Evolutionary conservation across 2,113 vertebrate species (phyloP).

Genomic region (Pseudorectes ferrugineus): DNA sequence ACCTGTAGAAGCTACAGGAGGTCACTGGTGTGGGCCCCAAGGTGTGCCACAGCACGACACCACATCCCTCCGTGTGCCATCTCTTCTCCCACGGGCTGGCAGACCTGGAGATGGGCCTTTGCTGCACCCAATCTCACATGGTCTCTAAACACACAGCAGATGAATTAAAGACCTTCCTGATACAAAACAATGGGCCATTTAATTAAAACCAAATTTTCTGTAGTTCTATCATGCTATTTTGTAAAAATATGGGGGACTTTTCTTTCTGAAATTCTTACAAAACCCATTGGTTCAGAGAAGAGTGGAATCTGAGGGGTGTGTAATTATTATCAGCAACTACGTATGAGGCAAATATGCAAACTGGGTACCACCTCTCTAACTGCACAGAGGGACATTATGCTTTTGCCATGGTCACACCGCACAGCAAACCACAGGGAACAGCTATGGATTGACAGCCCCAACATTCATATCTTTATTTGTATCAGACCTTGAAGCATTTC

Average conservation of each 20-base stretch:
- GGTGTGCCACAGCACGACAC: background rate
- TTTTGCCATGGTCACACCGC: background rate
- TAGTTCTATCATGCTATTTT: background rate
- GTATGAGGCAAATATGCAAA: background rate
- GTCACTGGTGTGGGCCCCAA: background rate
- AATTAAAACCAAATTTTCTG: constrained; percentile 18
- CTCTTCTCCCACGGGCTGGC: background rate
- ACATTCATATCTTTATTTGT: background rate
- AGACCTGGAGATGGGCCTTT: background rate
- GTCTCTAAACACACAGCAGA: background rate
- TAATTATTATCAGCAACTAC: background rate
- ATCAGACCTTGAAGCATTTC: background rate
- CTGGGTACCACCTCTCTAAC: background rate
- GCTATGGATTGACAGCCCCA: background rate
- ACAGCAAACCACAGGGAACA: background rate
- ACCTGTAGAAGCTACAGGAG: background rate
- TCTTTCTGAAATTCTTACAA: constrained; percentile 6
- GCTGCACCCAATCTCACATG: rapidly evolving
- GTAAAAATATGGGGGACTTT: constrained; percentile 44
- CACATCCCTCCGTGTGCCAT: background rate
- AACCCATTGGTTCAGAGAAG: background rate
- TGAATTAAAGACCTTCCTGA: background rate
- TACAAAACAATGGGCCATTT: background rate
- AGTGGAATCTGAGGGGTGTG: background rate
- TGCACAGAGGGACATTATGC: background rate